These are phyloP conservation scores for Ochotona princeps DNA, from an alignment of 2,113 vertebrate species.

Conservation along the genomic window DNA sequence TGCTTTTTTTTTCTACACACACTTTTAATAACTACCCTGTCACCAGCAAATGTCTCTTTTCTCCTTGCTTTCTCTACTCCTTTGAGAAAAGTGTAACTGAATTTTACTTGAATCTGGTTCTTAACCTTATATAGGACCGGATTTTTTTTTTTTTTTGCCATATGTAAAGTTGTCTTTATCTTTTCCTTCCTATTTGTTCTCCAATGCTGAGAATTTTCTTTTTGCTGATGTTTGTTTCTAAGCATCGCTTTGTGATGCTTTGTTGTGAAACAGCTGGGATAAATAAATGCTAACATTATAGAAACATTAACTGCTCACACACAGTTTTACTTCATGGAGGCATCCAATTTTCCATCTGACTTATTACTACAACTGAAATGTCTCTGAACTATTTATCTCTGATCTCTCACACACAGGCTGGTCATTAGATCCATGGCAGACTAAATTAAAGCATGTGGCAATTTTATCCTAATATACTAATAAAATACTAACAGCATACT, in stretches of 20 bases:
- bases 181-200: neutral
- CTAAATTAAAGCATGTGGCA: neutral
- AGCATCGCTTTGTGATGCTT: neutral
- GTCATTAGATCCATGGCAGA: neutral
- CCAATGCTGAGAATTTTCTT: neutral
- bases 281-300: neutral
- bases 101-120: neutral
- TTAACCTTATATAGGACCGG: neutral
- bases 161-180: neutral
- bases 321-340: neutral
- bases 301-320: neutral
- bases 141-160: no score
- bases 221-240: neutral
- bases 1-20: neutral
- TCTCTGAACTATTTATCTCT: neutral
- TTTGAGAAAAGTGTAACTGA: neutral
- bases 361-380: neutral
- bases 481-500: no score
- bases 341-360: neutral
- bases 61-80: fast-evolving
- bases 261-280: neutral
- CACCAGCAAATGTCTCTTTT: neutral
- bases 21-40: neutral
- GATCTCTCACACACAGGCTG: neutral
- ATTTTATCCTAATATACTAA: no score